Percentiles rank a stretch among this genome's conserved stretches.
Evolutionary conservation across 2,888 invertebrate genomes (phyloP).

Genomic region (Cataglyphis altisquamis): DNA sequence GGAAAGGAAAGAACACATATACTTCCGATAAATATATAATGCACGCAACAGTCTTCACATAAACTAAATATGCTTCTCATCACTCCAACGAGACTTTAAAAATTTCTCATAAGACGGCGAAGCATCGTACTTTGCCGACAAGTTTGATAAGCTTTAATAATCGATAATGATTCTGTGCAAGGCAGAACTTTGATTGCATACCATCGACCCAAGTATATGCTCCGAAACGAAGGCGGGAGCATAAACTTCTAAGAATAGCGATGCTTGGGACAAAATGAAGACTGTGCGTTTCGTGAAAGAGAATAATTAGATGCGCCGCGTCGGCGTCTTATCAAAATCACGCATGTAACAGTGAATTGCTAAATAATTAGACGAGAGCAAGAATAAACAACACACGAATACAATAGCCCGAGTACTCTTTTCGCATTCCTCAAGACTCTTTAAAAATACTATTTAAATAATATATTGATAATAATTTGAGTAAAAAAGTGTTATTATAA

Average conservation of each 20-base stretch:
- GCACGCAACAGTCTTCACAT: not conserved
- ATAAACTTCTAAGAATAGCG: conserved; percentile 46
- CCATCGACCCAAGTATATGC: conserved; percentile 34
- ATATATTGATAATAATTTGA: not conserved
- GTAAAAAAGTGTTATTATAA: not conserved
- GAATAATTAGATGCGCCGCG: conserved; percentile 40
- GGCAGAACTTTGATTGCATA: conserved; percentile 23
- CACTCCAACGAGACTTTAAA: not conserved
- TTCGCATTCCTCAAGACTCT: not conserved
- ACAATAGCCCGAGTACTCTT: not conserved
- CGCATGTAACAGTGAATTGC: conserved; percentile 31
- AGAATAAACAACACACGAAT: conserved; percentile 48
- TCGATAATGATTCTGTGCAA: conserved; percentile 26
- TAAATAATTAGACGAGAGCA: conserved; percentile 60
- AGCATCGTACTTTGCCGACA: not conserved
- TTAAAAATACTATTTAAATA: not conserved
- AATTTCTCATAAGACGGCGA: not conserved
- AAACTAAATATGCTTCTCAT: not conserved
- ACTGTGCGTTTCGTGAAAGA: conserved; percentile 36
- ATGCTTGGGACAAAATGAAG: conserved; percentile 19
- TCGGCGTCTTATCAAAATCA: conserved; percentile 47
- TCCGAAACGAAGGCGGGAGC: conserved; percentile 26
- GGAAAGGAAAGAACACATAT: not conserved
- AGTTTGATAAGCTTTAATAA: conserved; percentile 36
- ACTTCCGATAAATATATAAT: not conserved